Evolutionary conservation across 2,888 invertebrate genomes (phyloP), one percentile per base, ranked within the genome.

Genomic region (Phyto melanocephala): DNA sequence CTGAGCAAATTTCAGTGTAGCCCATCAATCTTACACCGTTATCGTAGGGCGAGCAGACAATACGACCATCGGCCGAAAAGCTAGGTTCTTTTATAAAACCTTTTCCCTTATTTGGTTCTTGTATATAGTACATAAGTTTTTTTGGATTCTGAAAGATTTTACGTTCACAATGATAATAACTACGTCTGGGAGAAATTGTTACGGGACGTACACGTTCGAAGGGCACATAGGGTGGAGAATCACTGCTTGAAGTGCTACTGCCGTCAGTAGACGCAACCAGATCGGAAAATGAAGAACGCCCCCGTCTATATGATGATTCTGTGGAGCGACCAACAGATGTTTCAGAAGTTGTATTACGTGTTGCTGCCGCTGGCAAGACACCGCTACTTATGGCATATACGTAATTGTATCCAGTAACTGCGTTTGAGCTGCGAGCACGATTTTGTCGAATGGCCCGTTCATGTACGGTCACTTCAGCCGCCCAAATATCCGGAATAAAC

Each of bases 71-170:
- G 1, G 96, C 93, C 1, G 97, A 97, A 90, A 97, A 98, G 87
- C 96, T 96, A 56, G 97, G 92, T 89, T 98, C 98, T 92, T 98
- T 98, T 74, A 98, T 98, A 87, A 96, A 97, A 0, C 97, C 98
- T 84, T 95, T 95, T 1, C 97, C 98, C 13, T 96, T 95, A 88
- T 96, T 97, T 0, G 96, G 95, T 89, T 98, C 98, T 87, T 96
- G 94, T 8, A 95, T 93, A 87, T 94, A 98, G 91, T 96, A 96
- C 6, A 97, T 94, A 63, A 98, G 93, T 54, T 98, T 93, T 13
- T 95, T 94, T 20, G 93, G 92, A 90, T 97, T 97, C 81, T 90
- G 88, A 60, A 89, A 86, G 11, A 91, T 90, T 45, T 86, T 84
- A 45, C 85, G 81, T 20, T 86, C 84, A 7, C 74, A 80, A 54